phyloP scores from a whole-genome alignment of 2,113 vertebrate genomes.

The Callipepla californica region DNA sequence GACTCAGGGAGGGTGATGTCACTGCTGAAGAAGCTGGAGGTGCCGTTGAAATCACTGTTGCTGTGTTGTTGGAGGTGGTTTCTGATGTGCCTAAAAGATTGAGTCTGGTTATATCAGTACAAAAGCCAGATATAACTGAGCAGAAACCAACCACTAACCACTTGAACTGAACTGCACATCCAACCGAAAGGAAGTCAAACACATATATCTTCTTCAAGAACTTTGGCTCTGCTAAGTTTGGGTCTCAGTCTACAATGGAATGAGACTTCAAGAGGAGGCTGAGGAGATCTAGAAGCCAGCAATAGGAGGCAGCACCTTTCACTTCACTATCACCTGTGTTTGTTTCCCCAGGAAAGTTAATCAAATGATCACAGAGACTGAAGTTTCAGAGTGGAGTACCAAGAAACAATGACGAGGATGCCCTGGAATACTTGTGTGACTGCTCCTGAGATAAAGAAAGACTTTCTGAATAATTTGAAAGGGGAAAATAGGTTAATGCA shows the following conservation, averaged over 20 bases:
- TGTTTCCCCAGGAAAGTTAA: background rate
- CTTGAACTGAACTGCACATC: background rate
- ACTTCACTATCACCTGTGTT: background rate
- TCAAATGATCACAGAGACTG: background rate
- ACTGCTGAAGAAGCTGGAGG: constrained; percentile 86
- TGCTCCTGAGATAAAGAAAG: background rate
- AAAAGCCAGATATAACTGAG: background rate
- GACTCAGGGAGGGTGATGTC: constrained; percentile 90
- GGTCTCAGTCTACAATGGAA: background rate
- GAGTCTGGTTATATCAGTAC: background rate
- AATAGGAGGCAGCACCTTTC: background rate
- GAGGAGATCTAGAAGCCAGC: background rate
- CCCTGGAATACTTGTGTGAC: background rate
- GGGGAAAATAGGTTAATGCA: background rate
- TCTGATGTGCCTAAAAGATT: constrained; percentile 86
- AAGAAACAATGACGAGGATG: background rate
- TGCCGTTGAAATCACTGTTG: constrained; percentile 93
- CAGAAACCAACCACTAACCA: background rate
- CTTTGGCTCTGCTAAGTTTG: too few species aligned
- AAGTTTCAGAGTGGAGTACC: background rate
- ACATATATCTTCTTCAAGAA: background rate
- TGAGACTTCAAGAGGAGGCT: background rate
- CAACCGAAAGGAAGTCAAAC: background rate
- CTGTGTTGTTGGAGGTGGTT: constrained; percentile 86
- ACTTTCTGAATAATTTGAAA: background rate